Evolutionary conservation across 2,888 invertebrate species (phyloP), one percentile per base, ranked within the genome.

Genomic region (Conchocele bisecta): DNA sequence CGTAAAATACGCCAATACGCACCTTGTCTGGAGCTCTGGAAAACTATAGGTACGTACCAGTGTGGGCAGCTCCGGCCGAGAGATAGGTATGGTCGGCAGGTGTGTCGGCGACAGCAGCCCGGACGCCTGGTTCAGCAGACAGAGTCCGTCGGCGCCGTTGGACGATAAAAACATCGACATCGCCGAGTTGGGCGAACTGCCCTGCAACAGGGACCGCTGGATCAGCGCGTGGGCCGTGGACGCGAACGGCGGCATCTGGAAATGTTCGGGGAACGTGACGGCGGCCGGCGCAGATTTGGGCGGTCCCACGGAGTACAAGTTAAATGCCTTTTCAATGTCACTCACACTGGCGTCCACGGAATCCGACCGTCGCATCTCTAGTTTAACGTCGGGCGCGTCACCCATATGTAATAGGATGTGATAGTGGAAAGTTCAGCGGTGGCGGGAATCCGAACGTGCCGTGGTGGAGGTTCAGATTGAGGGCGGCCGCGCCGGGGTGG

Each of bases 211-310:
- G 41, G 76, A 76, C 3, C 76, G 56, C 46, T 76, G 76, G 33
- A 76, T 65, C 44, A 76, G 42, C 11, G 76, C 76, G 46, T 76
- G 76, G 42, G 76, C 69, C 17, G 76, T 80, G 20, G 82, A 81
- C 31, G 81, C 83, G 65, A 84, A 84, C 7, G 84, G 84, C 9
- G 84, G 83, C 61, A 84, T 65, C 68, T 80, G 82, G 17, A 80
- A 80, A 29, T 80, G 75, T 20, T 75, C 74, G 50, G 71, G 41
- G 46, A 76, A 58, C 29, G 48, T 29, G 31, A 68, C 60, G 15
- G 70, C 42, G 11, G 64, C 58, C 35, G 71, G 72, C 6, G 66
- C 67, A 46, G 70, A 65, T 28, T 66, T 71, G 9, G 78, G 64
- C 42, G 65, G 65, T 26, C 46, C 42, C n/a, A n/a, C n/a, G 29